phyloP scores from a whole-genome alignment of 2,888 invertebrate species.

The Escarpia spicata region DNA sequence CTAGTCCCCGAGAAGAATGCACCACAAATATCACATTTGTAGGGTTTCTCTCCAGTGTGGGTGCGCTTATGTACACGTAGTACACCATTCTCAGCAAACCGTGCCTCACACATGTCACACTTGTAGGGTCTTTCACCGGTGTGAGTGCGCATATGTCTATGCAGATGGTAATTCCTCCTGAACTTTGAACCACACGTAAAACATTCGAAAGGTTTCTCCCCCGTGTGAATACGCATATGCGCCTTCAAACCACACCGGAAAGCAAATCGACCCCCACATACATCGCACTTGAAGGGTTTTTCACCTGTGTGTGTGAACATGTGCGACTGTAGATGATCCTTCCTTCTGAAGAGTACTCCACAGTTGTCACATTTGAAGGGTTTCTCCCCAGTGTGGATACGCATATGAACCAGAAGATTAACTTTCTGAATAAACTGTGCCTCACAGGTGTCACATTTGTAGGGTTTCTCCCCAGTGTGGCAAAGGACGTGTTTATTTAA shows the following conservation, averaged over 20 bases:
- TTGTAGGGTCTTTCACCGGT: neutral
- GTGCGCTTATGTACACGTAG: neutral
- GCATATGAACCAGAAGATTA: neutral
- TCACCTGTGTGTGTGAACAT: neutral
- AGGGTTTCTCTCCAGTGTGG: neutral
- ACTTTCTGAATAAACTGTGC: neutral
- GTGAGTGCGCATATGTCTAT: neutral
- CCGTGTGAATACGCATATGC: neutral
- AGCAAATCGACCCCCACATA: neutral
- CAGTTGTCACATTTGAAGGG: neutral
- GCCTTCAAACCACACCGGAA: neutral
- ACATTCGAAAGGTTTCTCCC: neutral
- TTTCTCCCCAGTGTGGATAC: neutral
- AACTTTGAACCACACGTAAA: neutral
- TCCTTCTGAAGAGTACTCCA: neutral
- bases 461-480: neutral
- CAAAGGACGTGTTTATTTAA: slow-evolving; percentile 17
- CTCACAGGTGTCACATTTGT: neutral
- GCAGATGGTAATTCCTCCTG: neutral
- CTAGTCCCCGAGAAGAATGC: no score
- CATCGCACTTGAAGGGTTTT: neutral
- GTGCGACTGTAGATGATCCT: neutral
- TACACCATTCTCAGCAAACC: neutral
- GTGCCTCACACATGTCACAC: neutral
- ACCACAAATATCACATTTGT: neutral